Base-by-base conservation (phyloP, 2,888 invertebrate genomes). In the Hirtodrosophila histrioides region DNA sequence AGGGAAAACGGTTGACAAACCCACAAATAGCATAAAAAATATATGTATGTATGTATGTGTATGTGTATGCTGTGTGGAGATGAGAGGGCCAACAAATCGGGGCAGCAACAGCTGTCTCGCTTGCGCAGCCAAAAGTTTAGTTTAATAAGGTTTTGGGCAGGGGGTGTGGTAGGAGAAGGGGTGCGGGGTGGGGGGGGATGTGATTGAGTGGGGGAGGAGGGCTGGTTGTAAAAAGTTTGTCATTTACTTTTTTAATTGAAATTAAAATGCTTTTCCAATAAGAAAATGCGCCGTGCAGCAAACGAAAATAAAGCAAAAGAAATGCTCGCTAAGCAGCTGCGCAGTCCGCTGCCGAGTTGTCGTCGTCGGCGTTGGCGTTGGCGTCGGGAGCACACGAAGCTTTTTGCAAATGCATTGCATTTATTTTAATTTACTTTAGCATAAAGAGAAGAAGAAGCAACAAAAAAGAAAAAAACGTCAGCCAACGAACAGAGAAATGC, bases 241-340 rank as follows among this genome's bases (percentile, higher is more conserved):
- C 85, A 85, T 85, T 88, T 85, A 80, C 88, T 85, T 88, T 83
- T 85, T 87, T 88, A 85, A 85, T 87, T 87, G 86, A 85, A 87
- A 85, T 85, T 87, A 85, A 85, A 85, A 87, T 88, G 88, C 64
- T 86, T 87, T 86, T 80, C 78, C 84, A 82, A 86, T 83, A 79
- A 70, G 73, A 81, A 73, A 78, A 67, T 72, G 62, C 60, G 50
- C 55, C 55, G 29, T 54, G 61, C 44, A 57, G 54, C 66, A 39
- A 69, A 65, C 56, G 41, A 55, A 76, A 64, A 69, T 64, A 66
- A 65, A 65, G 41, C 49, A 78, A 75, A 64, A 58, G 29, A 61
- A 44, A 35, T 46, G 24, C 24, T 45, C 56, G 51, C 63, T 62
- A 76, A 74, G 78, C 82, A 81, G 82, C 85, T 87, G 81, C 77